Evolutionary conservation across 2,797 vertebrate species (phyloP).

Genomic region (Halcyon chelicuti): DNA sequence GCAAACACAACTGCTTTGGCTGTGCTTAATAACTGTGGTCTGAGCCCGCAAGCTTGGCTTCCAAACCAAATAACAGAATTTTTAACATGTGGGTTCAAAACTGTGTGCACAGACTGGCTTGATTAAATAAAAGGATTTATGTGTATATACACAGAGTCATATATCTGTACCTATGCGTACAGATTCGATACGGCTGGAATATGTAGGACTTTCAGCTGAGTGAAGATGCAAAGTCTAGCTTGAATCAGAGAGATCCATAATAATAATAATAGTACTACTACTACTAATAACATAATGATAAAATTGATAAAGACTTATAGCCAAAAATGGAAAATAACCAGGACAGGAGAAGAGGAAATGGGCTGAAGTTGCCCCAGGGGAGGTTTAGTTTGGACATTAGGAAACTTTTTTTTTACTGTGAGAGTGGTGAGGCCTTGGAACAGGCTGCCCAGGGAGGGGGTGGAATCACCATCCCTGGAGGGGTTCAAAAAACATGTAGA

Average conservation of each 20-base stretch:
- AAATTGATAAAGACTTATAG: not conserved
- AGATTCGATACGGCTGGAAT: not conserved
- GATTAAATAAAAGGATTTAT: constrained; percentile 25
- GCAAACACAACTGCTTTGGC: not conserved
- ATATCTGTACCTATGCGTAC: not conserved
- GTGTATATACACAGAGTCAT: not conserved
- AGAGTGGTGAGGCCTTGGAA: too few species aligned
- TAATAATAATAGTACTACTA: not conserved
- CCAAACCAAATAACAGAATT: not conserved
- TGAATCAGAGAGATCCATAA: not conserved
- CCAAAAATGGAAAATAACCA: not conserved
- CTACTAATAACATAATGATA: not conserved
- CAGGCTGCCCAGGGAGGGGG: too few species aligned
- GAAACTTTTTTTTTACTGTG: too few species aligned
- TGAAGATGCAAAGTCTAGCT: not conserved
- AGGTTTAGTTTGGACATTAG: too few species aligned
- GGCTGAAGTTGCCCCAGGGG: too few species aligned
- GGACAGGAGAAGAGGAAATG: too few species aligned
- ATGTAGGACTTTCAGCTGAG: accelerated
- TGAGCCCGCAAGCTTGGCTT: not conserved
- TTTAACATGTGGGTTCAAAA: not conserved
- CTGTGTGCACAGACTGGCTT: not conserved
- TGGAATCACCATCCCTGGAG: too few species aligned
- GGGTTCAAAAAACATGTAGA: too few species aligned
- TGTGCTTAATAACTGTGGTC: not conserved